Percentiles rank a stretch among this genome's conserved stretches.
These are phyloP conservation scores for Melinaea menophilus DNA, from an alignment of 2,888 invertebrate species.

Conservation along the genomic window DNA sequence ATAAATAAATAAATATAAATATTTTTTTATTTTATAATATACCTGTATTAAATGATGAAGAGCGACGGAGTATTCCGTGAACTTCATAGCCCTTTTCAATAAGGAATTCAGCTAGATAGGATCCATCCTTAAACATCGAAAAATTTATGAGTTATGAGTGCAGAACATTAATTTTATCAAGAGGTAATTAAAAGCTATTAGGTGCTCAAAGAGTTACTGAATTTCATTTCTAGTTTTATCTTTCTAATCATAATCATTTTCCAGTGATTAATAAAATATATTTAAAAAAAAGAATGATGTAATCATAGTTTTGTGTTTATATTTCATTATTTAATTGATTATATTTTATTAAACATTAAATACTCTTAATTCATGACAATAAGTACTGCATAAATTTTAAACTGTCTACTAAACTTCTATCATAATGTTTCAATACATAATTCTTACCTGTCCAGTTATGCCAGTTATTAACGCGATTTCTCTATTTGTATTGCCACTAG, in stretches of 20 bases:
- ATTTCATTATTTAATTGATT: too few relatives aligned
- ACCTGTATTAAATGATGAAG: constrained; percentile 96
- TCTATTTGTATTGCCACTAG: constrained; percentile 46
- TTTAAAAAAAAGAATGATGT: too few relatives aligned
- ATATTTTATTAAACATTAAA: background rate
- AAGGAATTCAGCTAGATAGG: constrained; percentile 96
- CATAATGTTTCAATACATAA: constrained; percentile 14
- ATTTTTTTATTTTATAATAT: background rate
- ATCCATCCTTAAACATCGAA: constrained; percentile 89
- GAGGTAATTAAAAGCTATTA: too few relatives aligned
- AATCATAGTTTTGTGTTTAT: too few relatives aligned
- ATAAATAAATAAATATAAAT: background rate
- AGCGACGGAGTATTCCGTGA: constrained; percentile 96
- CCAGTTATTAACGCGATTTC: constrained; percentile 96
- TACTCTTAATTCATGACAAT: background rate
- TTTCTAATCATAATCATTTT: too few relatives aligned
- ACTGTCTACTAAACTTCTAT: background rate
- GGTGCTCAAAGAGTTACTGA: too few relatives aligned
- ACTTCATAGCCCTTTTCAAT: constrained; percentile 95
- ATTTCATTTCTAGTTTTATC: too few relatives aligned
- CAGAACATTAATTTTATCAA: background rate
- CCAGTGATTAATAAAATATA: too few relatives aligned
- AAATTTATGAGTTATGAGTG: constrained; percentile 1
- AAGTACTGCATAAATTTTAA: background rate
- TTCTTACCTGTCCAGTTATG: constrained; percentile 95